Percentiles rank a stretch among this genome's conserved stretches.
Evolutionary conservation across 2,888 invertebrate species (phyloP).

Genomic region (Stenchaetothrips biformis): DNA sequence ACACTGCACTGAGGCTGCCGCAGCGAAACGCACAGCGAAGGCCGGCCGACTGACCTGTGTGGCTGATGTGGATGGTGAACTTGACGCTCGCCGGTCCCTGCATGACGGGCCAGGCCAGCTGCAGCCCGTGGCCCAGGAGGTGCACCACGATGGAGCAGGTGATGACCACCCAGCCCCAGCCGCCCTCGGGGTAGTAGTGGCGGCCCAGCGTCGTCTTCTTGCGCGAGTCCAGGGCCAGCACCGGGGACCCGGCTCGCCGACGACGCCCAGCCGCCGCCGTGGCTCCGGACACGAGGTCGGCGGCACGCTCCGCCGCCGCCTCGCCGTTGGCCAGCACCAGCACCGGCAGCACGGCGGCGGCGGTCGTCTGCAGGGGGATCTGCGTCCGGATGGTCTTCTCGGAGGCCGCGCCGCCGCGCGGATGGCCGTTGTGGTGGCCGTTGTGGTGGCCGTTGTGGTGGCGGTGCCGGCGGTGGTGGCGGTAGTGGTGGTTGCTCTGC

Average conservation of each 20-base stretch:
- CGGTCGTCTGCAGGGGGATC: conserved; percentile 8
- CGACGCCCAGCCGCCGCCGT: neutral
- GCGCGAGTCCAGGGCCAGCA: conserved; percentile 15
- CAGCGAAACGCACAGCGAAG: neutral
- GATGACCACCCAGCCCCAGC: conserved; percentile 79
- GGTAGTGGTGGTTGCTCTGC: neutral
- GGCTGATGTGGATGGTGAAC: conserved; percentile 14
- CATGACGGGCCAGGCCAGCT: conserved; percentile 50
- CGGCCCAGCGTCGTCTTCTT: conserved; percentile 50
- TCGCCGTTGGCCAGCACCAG: conserved; percentile 16
- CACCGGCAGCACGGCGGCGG: conserved; percentile 19
- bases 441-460: neutral
- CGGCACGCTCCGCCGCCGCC: neutral
- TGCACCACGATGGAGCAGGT: conserved; percentile 66
- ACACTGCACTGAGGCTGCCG: neutral
- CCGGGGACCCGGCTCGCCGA: neutral
- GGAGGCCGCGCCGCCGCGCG: neutral
- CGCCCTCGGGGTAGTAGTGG: conserved; percentile 79
- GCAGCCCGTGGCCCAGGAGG: conserved; percentile 66
- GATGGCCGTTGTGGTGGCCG: neutral
- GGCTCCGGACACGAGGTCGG: conserved; percentile 2
- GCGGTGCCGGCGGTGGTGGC: neutral
- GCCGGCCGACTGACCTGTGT: conserved; percentile 21
- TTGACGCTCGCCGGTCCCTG: neutral
- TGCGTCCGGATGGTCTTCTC: conserved; percentile 5